Percentiles rank a stretch among this genome's conserved stretches.
Conservation (phyloP, 2,888 invertebrate genomes). For the Tipula vernalis region DNA sequence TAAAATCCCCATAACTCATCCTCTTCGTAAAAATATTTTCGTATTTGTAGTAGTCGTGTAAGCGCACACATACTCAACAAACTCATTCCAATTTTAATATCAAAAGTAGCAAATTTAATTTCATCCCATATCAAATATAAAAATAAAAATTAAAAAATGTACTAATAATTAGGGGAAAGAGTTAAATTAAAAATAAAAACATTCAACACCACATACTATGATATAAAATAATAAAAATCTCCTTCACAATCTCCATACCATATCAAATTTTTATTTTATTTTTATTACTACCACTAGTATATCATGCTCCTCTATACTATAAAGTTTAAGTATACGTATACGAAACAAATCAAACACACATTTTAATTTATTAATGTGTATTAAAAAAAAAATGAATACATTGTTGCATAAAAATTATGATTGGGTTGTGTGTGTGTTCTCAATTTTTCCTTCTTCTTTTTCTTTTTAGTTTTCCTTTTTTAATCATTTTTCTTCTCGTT, state of each 20-base stretch:
- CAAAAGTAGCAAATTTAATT: neutral
- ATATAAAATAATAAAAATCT: neutral
- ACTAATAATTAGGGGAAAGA: constrained; percentile 4
- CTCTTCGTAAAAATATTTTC: neutral
- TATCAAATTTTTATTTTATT: neutral
- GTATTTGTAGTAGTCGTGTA: neutral
- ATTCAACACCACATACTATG: neutral
- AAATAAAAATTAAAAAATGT: neutral
- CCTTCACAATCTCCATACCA: neutral
- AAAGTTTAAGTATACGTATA: neutral
- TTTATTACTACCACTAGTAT: neutral
- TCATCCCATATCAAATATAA: neutral
- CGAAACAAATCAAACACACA: neutral
- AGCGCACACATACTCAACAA: neutral
- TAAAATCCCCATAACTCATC: neutral
- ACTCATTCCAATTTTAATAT: neutral
- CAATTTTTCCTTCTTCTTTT: neutral
- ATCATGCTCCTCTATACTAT: neutral
- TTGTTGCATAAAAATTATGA: constrained; percentile 4
- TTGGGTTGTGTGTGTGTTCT: neutral
- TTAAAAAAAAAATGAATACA: neutral
- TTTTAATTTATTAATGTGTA: neutral
- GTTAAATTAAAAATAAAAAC: neutral
- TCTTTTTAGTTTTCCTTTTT: neutral
- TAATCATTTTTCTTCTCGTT: neutral